Conservation (phyloP, 1,140 invertebrate genomes). For the Amyelois transitella region DNA sequence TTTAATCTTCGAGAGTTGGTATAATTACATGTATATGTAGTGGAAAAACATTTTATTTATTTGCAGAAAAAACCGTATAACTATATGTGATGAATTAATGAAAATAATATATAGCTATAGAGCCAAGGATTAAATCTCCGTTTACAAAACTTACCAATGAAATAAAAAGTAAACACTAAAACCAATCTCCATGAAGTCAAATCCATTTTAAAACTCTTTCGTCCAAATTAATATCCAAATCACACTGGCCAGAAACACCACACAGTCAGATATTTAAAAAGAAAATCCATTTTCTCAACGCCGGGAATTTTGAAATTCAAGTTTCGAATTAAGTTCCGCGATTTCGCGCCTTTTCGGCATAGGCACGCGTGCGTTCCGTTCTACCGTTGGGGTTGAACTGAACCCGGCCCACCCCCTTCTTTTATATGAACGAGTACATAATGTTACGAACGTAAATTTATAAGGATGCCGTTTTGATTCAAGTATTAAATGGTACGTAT, state of each 20-base stretch:
- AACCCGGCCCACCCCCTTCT: constrained; percentile 2
- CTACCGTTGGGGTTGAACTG: constrained; percentile 26
- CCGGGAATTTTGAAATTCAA: not conserved
- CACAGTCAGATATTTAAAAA: constrained; percentile 1
- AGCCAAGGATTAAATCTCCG: too few relatives aligned
- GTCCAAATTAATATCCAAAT: not conserved
- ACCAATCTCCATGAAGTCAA: constrained; percentile 14
- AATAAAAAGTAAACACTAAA: constrained; percentile 9
- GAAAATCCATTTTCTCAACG: not conserved
- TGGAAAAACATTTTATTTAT: too few relatives aligned
- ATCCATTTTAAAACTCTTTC: constrained; percentile 22
- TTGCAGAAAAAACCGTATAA: too few relatives aligned
- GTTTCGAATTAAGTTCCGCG: constrained; percentile 23
- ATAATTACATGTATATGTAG: too few relatives aligned
- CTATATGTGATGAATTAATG: too few relatives aligned
- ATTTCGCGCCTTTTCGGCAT: constrained; percentile 26
- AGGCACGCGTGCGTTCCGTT: constrained; percentile 19
- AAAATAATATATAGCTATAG: too few relatives aligned
- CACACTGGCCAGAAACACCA: not conserved
- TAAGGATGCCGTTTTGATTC: constrained; percentile 16
- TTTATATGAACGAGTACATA: constrained; percentile 1
- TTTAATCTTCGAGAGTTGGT: too few relatives aligned
- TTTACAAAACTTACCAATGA: constrained; percentile 20
- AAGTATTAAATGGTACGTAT: constrained; percentile 19
- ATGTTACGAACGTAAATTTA: constrained; percentile 11